A percentile compares a stretch with the other conserved stretches of the same genome.
Conservation (phyloP, 2,888 invertebrate species). For the Drosophila mimica region DNA sequence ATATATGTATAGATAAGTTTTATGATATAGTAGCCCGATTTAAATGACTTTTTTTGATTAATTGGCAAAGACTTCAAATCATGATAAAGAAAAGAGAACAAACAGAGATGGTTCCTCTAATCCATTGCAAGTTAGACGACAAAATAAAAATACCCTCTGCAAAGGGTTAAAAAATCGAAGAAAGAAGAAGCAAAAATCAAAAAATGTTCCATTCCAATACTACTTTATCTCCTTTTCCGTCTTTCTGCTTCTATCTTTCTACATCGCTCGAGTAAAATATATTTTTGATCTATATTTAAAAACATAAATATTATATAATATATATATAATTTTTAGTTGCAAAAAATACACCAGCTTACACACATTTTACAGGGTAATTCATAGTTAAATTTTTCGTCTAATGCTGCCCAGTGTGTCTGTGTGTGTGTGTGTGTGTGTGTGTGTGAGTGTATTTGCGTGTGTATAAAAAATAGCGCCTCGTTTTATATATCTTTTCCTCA, state of each 20-base stretch:
- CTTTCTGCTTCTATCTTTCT: too few species aligned
- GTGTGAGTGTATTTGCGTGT: not conserved
- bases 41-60: not conserved
- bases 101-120: not conserved
- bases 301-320: too few species aligned
- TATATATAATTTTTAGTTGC: too few species aligned
- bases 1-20: too few species aligned
- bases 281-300: too few species aligned
- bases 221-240: too few species aligned
- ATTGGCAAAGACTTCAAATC: not conserved
- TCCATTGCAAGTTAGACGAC: too few species aligned
- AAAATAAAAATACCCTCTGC: too few species aligned
- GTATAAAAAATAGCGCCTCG: constrained; percentile 25
- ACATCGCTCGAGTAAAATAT: too few species aligned
- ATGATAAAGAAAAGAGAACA: not conserved
- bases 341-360: not conserved
- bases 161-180: too few species aligned
- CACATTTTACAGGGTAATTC: constrained; percentile 7
- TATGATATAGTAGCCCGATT: not conserved
- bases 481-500: constrained; percentile 13
- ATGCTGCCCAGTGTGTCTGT: not conserved
- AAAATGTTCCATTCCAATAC: too few species aligned
- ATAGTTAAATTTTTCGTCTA: not conserved
- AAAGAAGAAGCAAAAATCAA: too few species aligned
- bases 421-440: constrained; percentile 1